Conservation (phyloP, 1,140 invertebrate genomes). For the Mamestra configurata region DNA sequence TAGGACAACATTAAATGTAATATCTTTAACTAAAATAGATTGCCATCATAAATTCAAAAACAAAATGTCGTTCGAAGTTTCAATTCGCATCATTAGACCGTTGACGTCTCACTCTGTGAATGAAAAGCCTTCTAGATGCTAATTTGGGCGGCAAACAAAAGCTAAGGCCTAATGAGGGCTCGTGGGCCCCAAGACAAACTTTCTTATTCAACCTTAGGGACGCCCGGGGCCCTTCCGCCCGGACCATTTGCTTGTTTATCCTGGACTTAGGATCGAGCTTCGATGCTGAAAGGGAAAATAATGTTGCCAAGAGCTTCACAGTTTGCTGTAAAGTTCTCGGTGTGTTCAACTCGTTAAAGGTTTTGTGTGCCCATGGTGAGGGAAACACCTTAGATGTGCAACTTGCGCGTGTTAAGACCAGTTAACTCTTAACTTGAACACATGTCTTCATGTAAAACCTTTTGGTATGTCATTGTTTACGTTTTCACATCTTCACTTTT, state of each 20-base stretch:
- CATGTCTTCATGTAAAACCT: neutral
- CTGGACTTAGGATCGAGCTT: conserved; percentile 73
- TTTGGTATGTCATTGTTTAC: no score
- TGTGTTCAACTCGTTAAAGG: conserved; percentile 32
- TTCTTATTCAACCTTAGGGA: conserved; percentile 80
- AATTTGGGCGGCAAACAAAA: conserved; percentile 86
- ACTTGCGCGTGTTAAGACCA: neutral
- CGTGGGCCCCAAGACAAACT: conserved; percentile 79
- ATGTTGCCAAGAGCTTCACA: conserved; percentile 63
- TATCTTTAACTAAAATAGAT: conserved; percentile 36
- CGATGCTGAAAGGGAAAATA: conserved; percentile 69
- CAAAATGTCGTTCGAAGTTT: conserved; percentile 49
- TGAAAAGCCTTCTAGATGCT: conserved; percentile 82
- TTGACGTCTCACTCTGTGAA: conserved; percentile 70
- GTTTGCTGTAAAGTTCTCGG: conserved; percentile 53
- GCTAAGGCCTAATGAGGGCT: conserved; percentile 84
- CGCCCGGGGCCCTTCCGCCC: conserved; percentile 78
- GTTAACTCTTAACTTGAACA: neutral
- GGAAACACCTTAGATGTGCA: neutral
- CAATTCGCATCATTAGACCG: conserved; percentile 76
- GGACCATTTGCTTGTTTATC: conserved; percentile 85
- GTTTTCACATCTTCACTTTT: no score
- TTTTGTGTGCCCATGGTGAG: conserved; percentile 10
- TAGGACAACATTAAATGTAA: conserved; percentile 5
- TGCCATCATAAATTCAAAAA: conserved; percentile 37